Conservation (phyloP, 2,113 vertebrate genomes). For the Pseudolaguvia tuberculata region DNA sequence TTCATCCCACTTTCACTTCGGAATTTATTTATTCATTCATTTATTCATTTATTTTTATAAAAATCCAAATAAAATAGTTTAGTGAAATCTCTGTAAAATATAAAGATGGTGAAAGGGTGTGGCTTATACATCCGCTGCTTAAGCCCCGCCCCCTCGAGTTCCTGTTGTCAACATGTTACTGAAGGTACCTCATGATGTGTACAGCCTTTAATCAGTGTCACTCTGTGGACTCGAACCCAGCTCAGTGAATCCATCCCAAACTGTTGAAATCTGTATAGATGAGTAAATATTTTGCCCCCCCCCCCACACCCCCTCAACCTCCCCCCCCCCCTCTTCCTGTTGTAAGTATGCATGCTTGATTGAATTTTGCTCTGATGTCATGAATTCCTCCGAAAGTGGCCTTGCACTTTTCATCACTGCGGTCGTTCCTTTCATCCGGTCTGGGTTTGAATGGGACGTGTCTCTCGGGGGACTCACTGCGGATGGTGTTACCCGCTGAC, state of each 20-base stretch:
- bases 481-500: not conserved
- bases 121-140: not conserved
- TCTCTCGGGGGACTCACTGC: constrained; percentile 1
- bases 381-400: constrained; percentile 64
- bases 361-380: constrained; percentile 53
- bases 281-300: constrained; percentile 50
- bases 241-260: constrained; percentile 4
- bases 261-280: constrained; percentile 41
- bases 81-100: not conserved
- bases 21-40: not conserved
- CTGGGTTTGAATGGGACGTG: constrained; percentile 21
- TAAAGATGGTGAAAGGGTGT: not conserved
- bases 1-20: not conserved
- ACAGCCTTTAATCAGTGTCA: constrained; percentile 31
- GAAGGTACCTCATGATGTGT: constrained; percentile 40
- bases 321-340: too few relatives aligned
- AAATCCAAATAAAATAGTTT: not conserved
- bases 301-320: too few relatives aligned
- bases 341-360: constrained; percentile 70
- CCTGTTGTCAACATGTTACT: not conserved
- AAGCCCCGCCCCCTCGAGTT: not conserved
- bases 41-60: not conserved
- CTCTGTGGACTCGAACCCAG: constrained; percentile 22
- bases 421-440: constrained; percentile 42
- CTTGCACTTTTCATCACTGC: constrained; percentile 62